Base-by-base conservation (phyloP, 2,113 vertebrate species). In the Podarcis muralis region DNA sequence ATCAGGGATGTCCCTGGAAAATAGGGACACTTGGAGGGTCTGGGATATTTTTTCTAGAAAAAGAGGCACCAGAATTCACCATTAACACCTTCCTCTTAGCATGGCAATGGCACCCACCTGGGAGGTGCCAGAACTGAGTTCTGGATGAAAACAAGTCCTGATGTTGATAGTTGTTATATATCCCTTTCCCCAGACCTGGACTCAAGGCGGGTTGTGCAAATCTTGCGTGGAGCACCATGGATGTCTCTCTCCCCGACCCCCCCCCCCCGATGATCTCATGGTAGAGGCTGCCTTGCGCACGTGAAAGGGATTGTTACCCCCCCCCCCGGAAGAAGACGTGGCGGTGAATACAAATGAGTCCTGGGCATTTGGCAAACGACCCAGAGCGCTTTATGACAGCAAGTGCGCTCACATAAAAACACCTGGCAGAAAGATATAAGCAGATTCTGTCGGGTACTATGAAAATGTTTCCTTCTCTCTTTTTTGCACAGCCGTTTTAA, bases 261-360 rank as follows among this genome's bases (percentile, higher is more conserved):
- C 23, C 16, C 27, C 8, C 83, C 59, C 23, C 16, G 40, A 69
- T 43, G 77, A 88, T 59, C 1, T 90, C 84, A 30, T 30, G 30
- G 5, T 2, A 79, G 69, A 74, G 59, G 71, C 15, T 37, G 71
- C 87, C 87, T 84, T 75, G 32, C 66, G 35, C 53, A 27, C 80
- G 57, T 30, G 83, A 86, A 86, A 90, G 88, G 48, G 90, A 87
- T 89, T 80, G 48, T 71, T 92, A 86, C 9, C 48, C 9, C 11
- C 9, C 48, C 9, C 11, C 48, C n/a, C 88, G 79, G 35, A 62
- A 20, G 59, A 62, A 62, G 59, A 25, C 18, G 40, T 83, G 59
- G 65, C 75, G 40, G 40, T 2, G 53, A 92, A 89, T 89, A 74
- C 86, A 88, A 90, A 91, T 92, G 87, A 90, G 75, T 30, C n/a